Evolutionary conservation across 2,797 vertebrate genomes (phyloP), one percentile per base, ranked within the genome.

Genomic region (Toxotes lorentzi): DNA sequence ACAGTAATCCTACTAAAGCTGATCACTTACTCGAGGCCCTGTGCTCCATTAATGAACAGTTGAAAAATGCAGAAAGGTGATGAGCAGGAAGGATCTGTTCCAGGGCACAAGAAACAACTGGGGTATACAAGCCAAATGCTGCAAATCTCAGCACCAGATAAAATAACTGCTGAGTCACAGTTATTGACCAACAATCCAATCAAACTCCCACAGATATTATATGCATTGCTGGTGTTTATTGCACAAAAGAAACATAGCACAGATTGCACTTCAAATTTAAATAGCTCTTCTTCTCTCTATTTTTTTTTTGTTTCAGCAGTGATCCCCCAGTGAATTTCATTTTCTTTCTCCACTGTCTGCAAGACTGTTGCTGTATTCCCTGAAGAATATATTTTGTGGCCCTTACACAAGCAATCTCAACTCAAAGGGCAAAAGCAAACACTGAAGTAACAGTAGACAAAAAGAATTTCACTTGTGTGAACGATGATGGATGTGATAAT

Each of bases 401-500:
- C 60, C 24, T 48, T 30, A 67, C 58, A 71, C 53, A 16, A 62
- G 23, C 8, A 69, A 51, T 66, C 27, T 73, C 53, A 79, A 38
- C 68, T 67, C 47, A 82, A 54, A 4, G 32, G 48, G 56, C 27
- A 69, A 61, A 78, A 84, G 57, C 57, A 76, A 35, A n/a, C 4
- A 45, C 35, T 19, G 54, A 68, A 62, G 53, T 23, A 74, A 62
- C 19, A 53, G 35, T 53, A 71, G 47, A 58, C 9, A 16, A n/a
- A 70, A 76, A n/a, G 30, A 34, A 63, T 64, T 54, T 63, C 74
- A 73, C 47, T 74, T 59, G 59, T 69, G 45, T 58, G 43, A 78
- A 76, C 63, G 24, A 81, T 88, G 89, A 91, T 83, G 72, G 84
- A 89, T 89, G 70, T 64, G 81, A 84, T 83, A 88, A 89, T 79